Base-by-base conservation (phyloP, 2,888 invertebrate species). In the Oligia latruncula region DNA sequence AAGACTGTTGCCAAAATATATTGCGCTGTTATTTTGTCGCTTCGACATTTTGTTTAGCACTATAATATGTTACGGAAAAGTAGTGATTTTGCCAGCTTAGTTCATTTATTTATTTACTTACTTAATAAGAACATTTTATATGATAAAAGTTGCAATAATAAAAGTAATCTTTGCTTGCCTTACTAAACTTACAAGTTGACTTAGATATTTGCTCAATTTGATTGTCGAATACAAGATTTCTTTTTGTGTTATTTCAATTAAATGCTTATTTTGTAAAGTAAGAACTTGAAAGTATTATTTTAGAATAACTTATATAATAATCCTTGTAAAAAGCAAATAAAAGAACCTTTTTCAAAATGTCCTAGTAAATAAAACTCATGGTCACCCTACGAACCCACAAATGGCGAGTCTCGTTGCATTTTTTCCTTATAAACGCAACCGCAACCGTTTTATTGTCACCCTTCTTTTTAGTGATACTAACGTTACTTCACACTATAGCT, bases 381-480 rank as follows among this genome's bases (percentile, higher is more conserved):
- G 90, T 81, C 78, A 81, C 90, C 82, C 85, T 79, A 86, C 68
- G 72, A 46, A 46, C 80, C 86, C 83, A 72, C 87, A 89, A 91
- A 90, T 82, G 86, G 83, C 78, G 78, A 74, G 70, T 80, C 72
- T 71, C 77, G 72, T 64, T 87, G 88, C 88, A 90, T 89, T 91
- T 92, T 89, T 86, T 89, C 87, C 88, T 85, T 77, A 73, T 81
- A 87, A 89, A 86, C 86, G 84, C 79, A 86, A 83, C 86, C 86
- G 71, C 80, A 86, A 84, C 86, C 86, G 71, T 91, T 92, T 91
- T 90, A 91, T 88, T 89, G 90, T 89, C 84, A 79, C 89, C 81
- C 81, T 86, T 84, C 88, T 90, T 91, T 91, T 91, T 88, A 90
- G 78, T 87, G 90, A 87, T 87, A 88, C 90, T 91, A 87, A 89